These are phyloP conservation scores for Caenorhabditis briggsae DNA, from an alignment of 1,140 invertebrate species.

Conservation along the genomic window DNA sequence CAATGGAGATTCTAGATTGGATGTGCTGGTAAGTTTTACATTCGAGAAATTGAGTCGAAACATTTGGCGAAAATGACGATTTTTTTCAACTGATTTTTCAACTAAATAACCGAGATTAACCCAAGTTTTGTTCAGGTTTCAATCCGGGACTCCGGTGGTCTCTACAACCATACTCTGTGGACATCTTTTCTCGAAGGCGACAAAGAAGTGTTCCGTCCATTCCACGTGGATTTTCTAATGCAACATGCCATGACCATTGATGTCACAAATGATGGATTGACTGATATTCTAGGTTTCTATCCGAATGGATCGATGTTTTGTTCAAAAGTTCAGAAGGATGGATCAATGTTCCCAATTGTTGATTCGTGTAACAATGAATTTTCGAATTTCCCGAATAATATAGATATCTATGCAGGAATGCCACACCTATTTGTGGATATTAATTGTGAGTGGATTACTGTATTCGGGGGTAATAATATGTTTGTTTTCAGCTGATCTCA, in stretches of 20 bases:
- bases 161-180: conserved; percentile 57
- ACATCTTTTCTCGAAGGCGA: not conserved
- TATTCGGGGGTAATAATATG: not conserved
- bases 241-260: conserved; percentile 68
- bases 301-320: conserved; percentile 56
- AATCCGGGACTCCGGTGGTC: not conserved
- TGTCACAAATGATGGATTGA: conserved; percentile 72
- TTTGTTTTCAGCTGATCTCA: conserved; percentile 67
- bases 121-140: not conserved
- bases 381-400: not conserved
- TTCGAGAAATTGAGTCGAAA: not conserved
- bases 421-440: conserved; percentile 59
- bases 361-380: not conserved
- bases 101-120: not conserved
- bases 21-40: conserved; percentile 68
- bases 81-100: too few species aligned
- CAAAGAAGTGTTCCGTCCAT: conserved; percentile 32
- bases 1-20: conserved; percentile 72
- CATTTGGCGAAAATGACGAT: not conserved
- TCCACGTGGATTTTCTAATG: conserved; percentile 27
- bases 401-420: conserved; percentile 59
- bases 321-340: not conserved
- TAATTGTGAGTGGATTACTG: not conserved
- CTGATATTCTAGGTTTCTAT: conserved; percentile 72
- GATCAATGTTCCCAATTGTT: not conserved